Percentiles rank a stretch among this genome's conserved stretches.
These are phyloP conservation scores for Drosophila tsacasi DNA, from an alignment of 1,140 invertebrate species.

Conservation along the genomic window DNA sequence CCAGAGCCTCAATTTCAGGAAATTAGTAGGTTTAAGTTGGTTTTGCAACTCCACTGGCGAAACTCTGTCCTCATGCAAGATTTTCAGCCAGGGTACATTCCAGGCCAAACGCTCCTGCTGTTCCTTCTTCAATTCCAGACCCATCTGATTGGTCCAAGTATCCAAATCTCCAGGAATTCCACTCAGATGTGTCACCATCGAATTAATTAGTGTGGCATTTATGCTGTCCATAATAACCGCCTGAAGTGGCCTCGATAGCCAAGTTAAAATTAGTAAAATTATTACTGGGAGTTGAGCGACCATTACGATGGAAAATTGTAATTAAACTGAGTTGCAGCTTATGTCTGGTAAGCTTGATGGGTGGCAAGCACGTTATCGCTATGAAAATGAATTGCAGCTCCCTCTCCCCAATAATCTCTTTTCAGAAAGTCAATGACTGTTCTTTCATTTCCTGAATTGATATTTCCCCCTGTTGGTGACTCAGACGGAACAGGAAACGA, in stretches of 20 bases:
- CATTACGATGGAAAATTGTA: conserved; percentile 32
- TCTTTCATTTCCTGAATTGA: conserved; percentile 21
- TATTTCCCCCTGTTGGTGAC: neutral
- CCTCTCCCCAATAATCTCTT: conserved; percentile 6
- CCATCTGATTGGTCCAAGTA: conserved; percentile 42
- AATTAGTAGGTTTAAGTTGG: conserved; percentile 40
- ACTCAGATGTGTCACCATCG: conserved; percentile 18
- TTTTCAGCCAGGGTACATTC: conserved; percentile 45
- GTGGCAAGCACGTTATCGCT: conserved; percentile 14
- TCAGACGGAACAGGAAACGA: neutral
- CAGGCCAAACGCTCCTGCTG: conserved; percentile 48
- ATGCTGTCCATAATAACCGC: neutral
- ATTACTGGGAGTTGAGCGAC: conserved; percentile 3
- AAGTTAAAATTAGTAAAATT: conserved; percentile 19
- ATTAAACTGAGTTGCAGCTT: conserved; percentile 24
- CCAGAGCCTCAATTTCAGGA: conserved; percentile 45
- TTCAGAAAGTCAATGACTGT: conserved; percentile 9
- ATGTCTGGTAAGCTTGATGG: neutral
- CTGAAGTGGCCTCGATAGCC: neutral
- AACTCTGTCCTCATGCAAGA: neutral
- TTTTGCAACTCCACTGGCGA: conserved; percentile 18
- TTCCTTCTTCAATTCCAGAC: neutral
- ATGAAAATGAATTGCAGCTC: neutral
- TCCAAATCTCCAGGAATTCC: conserved; percentile 24
- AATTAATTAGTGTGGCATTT: conserved; percentile 1